Conservation (phyloP, 53 echinoderm and acorn worm species). For the Echinometra lucunter region DNA sequence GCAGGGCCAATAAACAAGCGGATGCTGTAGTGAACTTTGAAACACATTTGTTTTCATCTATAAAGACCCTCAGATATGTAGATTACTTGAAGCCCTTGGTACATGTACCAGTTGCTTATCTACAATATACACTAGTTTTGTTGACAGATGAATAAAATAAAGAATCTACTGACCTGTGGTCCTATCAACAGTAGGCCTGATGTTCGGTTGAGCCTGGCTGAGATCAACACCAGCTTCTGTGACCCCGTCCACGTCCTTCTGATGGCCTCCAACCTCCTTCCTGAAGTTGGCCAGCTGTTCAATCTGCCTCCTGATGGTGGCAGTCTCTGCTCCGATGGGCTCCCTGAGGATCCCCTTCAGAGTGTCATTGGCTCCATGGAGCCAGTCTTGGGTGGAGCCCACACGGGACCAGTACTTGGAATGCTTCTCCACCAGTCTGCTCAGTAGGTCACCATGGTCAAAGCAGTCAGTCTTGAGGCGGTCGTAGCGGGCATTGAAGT, state of each 20-base stretch:
- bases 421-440: conserved; percentile 84
- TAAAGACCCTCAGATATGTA: too few relatives aligned
- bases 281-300: conserved; percentile 88
- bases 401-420: conserved; percentile 74
- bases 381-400: conserved; percentile 77
- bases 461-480: conserved; percentile 83
- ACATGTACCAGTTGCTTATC: too few relatives aligned
- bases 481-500: conserved; percentile 88
- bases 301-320: conserved; percentile 87
- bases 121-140: too few relatives aligned
- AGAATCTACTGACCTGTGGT: conserved; percentile 76
- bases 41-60: too few relatives aligned
- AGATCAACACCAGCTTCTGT: conserved; percentile 79
- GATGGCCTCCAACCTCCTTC: conserved; percentile 87
- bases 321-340: conserved; percentile 90
- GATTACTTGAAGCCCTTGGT: too few relatives aligned
- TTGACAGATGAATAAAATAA: neutral
- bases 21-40: too few relatives aligned
- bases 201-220: conserved; percentile 76
- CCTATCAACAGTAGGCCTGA: conserved; percentile 75
- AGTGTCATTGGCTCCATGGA: conserved; percentile 41
- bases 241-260: conserved; percentile 86
- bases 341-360: conserved; percentile 74
- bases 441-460: conserved; percentile 78
- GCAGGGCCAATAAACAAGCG: too few relatives aligned